These are phyloP conservation scores for Anniella stebbinsi DNA, from an alignment of 2,797 vertebrate species.

Conservation along the genomic window DNA sequence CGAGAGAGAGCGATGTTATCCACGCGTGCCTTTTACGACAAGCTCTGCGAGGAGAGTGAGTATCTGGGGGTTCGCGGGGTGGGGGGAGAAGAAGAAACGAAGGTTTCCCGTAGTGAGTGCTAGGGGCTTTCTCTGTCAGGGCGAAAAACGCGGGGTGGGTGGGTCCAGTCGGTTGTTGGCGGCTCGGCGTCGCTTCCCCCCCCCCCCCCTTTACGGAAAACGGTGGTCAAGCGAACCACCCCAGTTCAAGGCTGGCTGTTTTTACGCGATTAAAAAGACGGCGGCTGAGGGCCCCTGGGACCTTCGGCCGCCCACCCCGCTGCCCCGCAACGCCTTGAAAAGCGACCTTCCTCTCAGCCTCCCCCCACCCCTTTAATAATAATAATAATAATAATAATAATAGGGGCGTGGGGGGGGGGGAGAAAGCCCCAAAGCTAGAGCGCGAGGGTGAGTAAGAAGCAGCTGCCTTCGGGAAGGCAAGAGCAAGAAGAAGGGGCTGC, in stretches of 20 bases:
- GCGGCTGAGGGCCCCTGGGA: constrained; percentile 12
- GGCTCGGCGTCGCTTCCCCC: neutral
- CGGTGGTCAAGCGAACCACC: neutral
- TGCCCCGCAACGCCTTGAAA: neutral
- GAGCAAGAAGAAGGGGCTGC: constrained; percentile 27
- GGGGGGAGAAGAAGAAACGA: neutral
- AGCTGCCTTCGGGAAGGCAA: neutral
- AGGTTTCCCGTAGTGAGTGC: neutral
- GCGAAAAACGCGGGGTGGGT: neutral
- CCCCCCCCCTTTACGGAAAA: neutral
- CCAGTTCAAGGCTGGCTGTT: neutral
- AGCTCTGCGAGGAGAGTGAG: constrained; percentile 48
- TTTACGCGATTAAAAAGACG: neutral
- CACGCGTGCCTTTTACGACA: constrained; percentile 44
- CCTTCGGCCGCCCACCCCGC: neutral
- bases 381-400: neutral
- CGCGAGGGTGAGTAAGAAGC: neutral
- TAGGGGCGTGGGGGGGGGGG: neutral
- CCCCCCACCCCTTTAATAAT: neutral
- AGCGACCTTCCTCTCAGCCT: neutral
- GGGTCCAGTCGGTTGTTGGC: neutral
- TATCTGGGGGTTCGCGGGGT: neutral
- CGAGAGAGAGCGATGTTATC: neutral
- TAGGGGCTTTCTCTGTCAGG: neutral
- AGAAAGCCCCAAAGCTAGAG: constrained; percentile 45